Conservation (phyloP, 2,888 invertebrate species). For the Coelinius sp. region DNA sequence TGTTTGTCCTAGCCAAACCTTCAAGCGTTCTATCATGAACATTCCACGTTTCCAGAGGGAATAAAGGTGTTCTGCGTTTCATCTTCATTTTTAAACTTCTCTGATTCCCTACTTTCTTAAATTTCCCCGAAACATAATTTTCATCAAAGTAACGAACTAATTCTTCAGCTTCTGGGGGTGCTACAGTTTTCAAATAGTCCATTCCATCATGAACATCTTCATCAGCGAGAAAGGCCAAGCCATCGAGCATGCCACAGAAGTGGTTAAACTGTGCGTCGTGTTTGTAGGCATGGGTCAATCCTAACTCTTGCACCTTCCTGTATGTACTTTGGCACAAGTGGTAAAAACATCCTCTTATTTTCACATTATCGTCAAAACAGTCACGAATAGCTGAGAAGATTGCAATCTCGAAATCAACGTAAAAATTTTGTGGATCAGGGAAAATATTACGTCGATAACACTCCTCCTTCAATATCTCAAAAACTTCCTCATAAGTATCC, state of each 20-base stretch:
- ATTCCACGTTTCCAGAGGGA: constrained; percentile 23
- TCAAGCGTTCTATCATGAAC: constrained; percentile 13
- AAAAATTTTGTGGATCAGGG: neutral
- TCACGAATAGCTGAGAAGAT: neutral
- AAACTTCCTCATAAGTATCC: neutral
- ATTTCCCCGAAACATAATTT: constrained; percentile 7
- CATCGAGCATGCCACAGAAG: constrained; percentile 25
- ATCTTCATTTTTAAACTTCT: neutral
- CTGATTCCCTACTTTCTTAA: neutral
- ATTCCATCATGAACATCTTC: constrained; percentile 4
- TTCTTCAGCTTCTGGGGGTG: neutral
- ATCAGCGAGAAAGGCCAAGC: neutral
- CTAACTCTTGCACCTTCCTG: constrained; percentile 11
- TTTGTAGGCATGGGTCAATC: neutral
- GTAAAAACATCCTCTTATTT: constrained; percentile 9
- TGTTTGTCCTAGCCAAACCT: constrained; percentile 7
- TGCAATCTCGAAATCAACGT: constrained; percentile 27
- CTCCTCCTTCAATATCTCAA: neutral
- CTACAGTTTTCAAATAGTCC: neutral
- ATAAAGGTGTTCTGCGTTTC: neutral
- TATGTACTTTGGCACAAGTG: constrained; percentile 2
- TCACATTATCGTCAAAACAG: neutral
- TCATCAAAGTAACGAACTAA: constrained; percentile 1
- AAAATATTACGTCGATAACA: neutral
- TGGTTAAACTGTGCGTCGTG: neutral